Evolutionary conservation across 2,888 invertebrate species (phyloP).

Genomic region (Dryobotodes eremita): DNA sequence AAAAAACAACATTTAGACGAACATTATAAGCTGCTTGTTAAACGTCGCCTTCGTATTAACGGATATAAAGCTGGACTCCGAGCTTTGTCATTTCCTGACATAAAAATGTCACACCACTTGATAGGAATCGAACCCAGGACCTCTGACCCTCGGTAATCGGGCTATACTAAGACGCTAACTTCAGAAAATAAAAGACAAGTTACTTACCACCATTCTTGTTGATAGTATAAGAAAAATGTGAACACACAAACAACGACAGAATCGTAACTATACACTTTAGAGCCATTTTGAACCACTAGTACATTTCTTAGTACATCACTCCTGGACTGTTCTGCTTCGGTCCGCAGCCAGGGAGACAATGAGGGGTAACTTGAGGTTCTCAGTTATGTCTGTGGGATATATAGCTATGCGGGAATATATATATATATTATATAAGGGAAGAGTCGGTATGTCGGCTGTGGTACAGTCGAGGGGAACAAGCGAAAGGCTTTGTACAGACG

Average conservation of each 20-base stretch:
- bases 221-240: slow-evolving; percentile 76
- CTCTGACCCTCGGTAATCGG: not conserved
- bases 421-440: slow-evolving; percentile 61
- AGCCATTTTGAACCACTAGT: slow-evolving; percentile 69
- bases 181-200: slow-evolving; percentile 7
- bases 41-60: too few relatives aligned
- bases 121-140: not conserved
- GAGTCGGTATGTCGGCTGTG: slow-evolving; percentile 61
- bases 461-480: slow-evolving; percentile 54
- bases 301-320: slow-evolving; percentile 48
- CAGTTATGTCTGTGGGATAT: slow-evolving; percentile 54
- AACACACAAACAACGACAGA: slow-evolving; percentile 76
- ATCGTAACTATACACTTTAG: slow-evolving; percentile 72
- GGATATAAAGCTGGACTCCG: too few relatives aligned
- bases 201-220: slow-evolving; percentile 76
- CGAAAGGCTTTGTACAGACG: slow-evolving; percentile 38
- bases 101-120: too few relatives aligned
- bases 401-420: slow-evolving; percentile 57
- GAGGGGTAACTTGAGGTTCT: slow-evolving; percentile 56
- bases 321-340: slow-evolving; percentile 44
- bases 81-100: too few relatives aligned
- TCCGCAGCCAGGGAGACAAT: slow-evolving; percentile 67
- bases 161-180: not conserved
- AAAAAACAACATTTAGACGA: too few relatives aligned
- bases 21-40: too few relatives aligned